These are phyloP conservation scores for Drosophila mettleri DNA, from an alignment of 2,888 invertebrate species.

Conservation along the genomic window DNA sequence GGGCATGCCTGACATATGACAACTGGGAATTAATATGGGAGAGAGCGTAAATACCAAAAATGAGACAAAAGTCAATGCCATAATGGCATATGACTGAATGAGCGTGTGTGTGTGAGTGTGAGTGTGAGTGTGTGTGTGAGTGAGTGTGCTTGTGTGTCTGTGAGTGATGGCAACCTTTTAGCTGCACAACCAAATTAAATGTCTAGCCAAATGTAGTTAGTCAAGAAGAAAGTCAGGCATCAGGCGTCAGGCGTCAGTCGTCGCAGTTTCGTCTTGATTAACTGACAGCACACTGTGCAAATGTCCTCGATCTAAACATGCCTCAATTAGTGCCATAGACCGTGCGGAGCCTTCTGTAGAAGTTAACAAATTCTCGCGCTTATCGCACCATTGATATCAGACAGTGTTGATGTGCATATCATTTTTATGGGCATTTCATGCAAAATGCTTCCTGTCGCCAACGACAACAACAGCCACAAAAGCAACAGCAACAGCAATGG, in stretches of 20 bases:
- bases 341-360: not conserved
- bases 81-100: slow-evolving; percentile 36
- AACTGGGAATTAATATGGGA: slow-evolving; percentile 69
- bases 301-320: slow-evolving; percentile 33
- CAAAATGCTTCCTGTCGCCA: slow-evolving; percentile 72
- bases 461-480: slow-evolving; percentile 25
- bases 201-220: slow-evolving; percentile 65
- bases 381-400: slow-evolving; percentile 64
- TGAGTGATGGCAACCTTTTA: slow-evolving; percentile 75
- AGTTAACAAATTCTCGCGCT: slow-evolving; percentile 61
- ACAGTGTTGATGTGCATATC: slow-evolving; percentile 77
- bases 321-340: slow-evolving; percentile 44
- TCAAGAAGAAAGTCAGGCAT: slow-evolving; percentile 9
- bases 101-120: slow-evolving; percentile 5
- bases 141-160: slow-evolving; percentile 58
- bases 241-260: not conserved
- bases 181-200: slow-evolving; percentile 67
- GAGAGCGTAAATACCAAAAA: too few relatives aligned
- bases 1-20: slow-evolving; percentile 72
- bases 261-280: slow-evolving; percentile 52
- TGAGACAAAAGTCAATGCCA: slow-evolving; percentile 62
- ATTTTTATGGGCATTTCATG: slow-evolving; percentile 82
- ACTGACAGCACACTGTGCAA: slow-evolving; percentile 30
- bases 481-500: slow-evolving; percentile 6
- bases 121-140: slow-evolving; percentile 48